Evolutionary conservation across 2,797 vertebrate species (phyloP).

Genomic region (Enteromius paludinosus): DNA sequence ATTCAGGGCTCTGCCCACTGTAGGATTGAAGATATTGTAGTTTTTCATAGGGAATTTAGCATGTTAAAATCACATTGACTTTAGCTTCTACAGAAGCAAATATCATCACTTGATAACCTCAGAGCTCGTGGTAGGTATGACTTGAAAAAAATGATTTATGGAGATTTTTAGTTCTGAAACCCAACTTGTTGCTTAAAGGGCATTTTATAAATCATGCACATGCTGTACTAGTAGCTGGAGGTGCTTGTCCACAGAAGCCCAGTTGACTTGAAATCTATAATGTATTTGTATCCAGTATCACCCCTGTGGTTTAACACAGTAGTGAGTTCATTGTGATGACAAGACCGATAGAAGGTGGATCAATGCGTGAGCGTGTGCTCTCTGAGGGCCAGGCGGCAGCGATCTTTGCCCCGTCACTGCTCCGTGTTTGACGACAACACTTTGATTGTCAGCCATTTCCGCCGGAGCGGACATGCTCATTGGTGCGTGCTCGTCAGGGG

Average conservation of each 20-base stretch:
- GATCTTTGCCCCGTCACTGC: slow-evolving; percentile 57
- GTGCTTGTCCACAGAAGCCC: slow-evolving; percentile 31
- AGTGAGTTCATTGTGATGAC: slow-evolving; percentile 63
- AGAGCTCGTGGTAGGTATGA: not conserved
- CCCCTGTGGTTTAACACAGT: slow-evolving; percentile 63
- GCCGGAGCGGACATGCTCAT: slow-evolving; percentile 50
- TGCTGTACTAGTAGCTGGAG: not conserved
- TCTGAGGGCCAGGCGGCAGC: slow-evolving; percentile 52
- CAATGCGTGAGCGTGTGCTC: slow-evolving; percentile 47
- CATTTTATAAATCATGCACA: not conserved
- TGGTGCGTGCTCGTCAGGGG: slow-evolving; percentile 56
- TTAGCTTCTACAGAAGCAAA: not conserved
- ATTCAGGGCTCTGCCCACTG: not conserved
- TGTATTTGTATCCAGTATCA: slow-evolving; percentile 63
- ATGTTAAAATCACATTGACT: not conserved
- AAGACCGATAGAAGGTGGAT: slow-evolving; percentile 61
- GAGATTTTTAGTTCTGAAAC: not conserved
- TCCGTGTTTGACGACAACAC: slow-evolving; percentile 59
- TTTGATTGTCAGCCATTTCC: slow-evolving; percentile 64
- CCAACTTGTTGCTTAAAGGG: not conserved
- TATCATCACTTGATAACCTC: not conserved
- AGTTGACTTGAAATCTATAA: slow-evolving; percentile 56
- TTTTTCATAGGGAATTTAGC: not conserved
- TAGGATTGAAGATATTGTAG: not conserved
- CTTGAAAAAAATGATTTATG: not conserved